These are phyloP conservation scores for Diabrotica undecimpunctata DNA, from an alignment of 1,140 invertebrate species.

Conservation along the genomic window DNA sequence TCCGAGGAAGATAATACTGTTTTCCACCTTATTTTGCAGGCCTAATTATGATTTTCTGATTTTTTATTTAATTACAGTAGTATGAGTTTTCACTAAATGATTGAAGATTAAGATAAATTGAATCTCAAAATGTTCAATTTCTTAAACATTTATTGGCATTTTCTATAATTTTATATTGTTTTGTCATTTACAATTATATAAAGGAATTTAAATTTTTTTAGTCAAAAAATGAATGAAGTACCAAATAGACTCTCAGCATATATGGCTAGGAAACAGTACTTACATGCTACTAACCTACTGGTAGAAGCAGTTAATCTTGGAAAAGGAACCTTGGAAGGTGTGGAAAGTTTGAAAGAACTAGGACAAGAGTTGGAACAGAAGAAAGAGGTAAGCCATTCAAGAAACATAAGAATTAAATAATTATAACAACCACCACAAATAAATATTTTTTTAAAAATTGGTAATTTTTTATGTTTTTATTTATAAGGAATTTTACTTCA, in stretches of 20 bases:
- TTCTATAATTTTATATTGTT: no score
- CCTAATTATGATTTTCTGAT: no score
- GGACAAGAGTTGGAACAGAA: slow-evolving; percentile 66
- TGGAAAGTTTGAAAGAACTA: slow-evolving; percentile 79
- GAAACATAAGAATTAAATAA: not conserved
- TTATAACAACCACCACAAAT: not conserved
- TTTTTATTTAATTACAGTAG: no score
- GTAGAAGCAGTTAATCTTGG: slow-evolving; percentile 66
- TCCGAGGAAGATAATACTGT: no score
- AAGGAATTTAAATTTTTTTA: slow-evolving; percentile 43
- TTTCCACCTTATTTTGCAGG: no score
- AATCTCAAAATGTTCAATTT: no score
- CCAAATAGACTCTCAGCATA: slow-evolving; percentile 70
- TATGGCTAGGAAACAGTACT: slow-evolving; percentile 73
- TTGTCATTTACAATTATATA: no score
- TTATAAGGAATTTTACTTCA: not conserved
- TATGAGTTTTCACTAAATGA: no score
- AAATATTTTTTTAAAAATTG: not conserved
- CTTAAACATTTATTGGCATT: no score
- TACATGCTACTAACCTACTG: slow-evolving; percentile 80
- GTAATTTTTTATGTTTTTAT: not conserved
- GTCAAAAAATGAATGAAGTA: slow-evolving; percentile 75
- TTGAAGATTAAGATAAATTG: no score
- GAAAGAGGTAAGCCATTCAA: slow-evolving; percentile 55
- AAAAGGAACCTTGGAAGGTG: slow-evolving; percentile 67